phyloP scores from a whole-genome alignment of 2,888 invertebrate genomes.

The Caenorhabditis macrosperma region DNA sequence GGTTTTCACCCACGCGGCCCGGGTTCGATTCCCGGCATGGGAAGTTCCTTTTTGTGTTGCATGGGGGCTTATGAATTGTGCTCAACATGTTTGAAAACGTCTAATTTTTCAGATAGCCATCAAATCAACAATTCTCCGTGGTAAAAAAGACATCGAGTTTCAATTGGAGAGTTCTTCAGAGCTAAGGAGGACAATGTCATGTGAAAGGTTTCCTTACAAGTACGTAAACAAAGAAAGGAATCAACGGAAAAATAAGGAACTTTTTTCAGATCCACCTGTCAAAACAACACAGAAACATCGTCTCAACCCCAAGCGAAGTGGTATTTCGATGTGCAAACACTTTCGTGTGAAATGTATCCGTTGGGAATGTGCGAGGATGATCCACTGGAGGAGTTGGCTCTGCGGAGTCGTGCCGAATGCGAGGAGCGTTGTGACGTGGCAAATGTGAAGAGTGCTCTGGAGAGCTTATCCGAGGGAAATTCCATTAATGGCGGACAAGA shows the following conservation, averaged over 20 bases:
- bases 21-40: constrained; percentile 80
- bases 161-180: constrained; percentile 43
- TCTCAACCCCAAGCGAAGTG: constrained; percentile 41
- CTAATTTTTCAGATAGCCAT: background rate
- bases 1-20: constrained; percentile 79
- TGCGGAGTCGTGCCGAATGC: constrained; percentile 40
- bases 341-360: constrained; percentile 51
- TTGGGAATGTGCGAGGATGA: constrained; percentile 49
- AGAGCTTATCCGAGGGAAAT: constrained; percentile 11
- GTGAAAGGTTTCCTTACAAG: constrained; percentile 47
- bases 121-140: no score
- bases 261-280: constrained; percentile 11
- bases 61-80: background rate
- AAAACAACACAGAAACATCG: background rate
- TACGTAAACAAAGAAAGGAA: constrained; percentile 7
- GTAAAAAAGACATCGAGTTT: constrained; percentile 11
- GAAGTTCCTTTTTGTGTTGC: constrained; percentile 62
- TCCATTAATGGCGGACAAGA: background rate
- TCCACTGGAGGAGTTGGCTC: constrained; percentile 31
- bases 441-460: constrained; percentile 38
- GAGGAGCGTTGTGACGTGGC: constrained; percentile 52
- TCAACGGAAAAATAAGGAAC: no score
- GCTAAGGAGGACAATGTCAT: constrained; percentile 19
- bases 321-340: constrained; percentile 51
- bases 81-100: no score